Base-by-base conservation (phyloP, 2,888 invertebrate genomes). In the Tyria jacobaeae region DNA sequence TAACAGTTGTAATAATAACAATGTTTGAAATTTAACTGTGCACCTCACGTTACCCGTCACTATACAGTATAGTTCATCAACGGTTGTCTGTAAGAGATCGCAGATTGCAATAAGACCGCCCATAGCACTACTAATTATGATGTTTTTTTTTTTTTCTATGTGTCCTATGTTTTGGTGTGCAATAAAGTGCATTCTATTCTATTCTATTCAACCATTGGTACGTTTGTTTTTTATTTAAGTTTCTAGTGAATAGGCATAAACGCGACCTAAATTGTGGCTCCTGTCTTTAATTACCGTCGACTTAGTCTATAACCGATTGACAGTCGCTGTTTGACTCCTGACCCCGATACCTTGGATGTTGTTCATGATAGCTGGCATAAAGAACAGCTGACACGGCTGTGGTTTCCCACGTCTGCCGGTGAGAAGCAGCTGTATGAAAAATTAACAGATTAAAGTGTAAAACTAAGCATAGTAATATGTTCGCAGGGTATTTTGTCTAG, bases 261-360 rank as follows among this genome's bases (percentile, higher is more conserved):
- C n/a, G 2, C 17, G 5, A 5, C 27, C 15, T 0, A 3, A 9
- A 25, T 25, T 24, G 6, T 7, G 12, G 17, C 54, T 0, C 7
- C 24, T 58, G 67, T 66, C 10, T 60, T 68, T 72, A 61, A 71
- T 74, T 68, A 74, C 49, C 47, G 15, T 1, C 0, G 9, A 54
- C n/a, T 17, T 64, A 44, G 57, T 68, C 71, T 71, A 51, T 64
- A 57, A 9, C 10, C 60, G 54, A 68, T 71, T 71, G 71, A 72
- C 72, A 74, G 62, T 71, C 44, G 27, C 37, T 48, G 57, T 57
- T 68, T 71, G 72, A 64, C 75, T 64, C 47, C 41, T 48, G 52
- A 74, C 71, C 62, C 51, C 63, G 41, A 6, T 49, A 25, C 21
- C 49, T 62, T 56, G 60, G 52, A 58, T 34, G 49, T 58, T 50